phyloP scores from a whole-genome alignment of 2,888 invertebrate genomes.

The Mystacides longicornis region DNA sequence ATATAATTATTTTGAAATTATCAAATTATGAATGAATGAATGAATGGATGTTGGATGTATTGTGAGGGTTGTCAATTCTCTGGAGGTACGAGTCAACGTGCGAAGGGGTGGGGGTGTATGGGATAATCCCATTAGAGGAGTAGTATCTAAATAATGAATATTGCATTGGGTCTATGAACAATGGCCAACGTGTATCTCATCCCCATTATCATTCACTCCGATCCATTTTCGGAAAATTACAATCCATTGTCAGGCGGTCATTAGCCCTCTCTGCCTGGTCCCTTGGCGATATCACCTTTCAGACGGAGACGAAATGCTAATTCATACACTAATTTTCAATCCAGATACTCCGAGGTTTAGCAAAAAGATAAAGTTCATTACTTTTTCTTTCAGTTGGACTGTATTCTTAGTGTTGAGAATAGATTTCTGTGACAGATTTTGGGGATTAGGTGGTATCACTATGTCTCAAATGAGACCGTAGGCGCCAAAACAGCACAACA shows the following conservation, averaged over 20 bases:
- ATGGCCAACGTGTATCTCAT: background rate
- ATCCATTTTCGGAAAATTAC: background rate
- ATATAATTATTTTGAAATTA: constrained; percentile 52
- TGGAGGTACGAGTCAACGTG: constrained; percentile 16
- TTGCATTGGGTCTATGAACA: background rate
- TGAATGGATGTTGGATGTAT: constrained; percentile 20
- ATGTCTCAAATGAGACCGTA: no score
- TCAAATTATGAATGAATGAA: constrained; percentile 47
- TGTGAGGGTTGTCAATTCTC: constrained; percentile 10
- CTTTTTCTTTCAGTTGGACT: no score
- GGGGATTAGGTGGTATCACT: no score
- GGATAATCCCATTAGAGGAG: constrained; percentile 22
- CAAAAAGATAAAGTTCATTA: no score
- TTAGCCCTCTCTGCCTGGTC: background rate
- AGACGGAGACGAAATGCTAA: background rate
- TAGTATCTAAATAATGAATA: background rate
- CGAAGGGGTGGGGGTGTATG: constrained; percentile 13
- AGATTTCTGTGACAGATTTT: no score
- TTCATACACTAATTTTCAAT: background rate
- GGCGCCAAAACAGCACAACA: no score
- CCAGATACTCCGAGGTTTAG: no score
- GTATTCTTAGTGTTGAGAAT: no score
- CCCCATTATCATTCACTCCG: background rate
- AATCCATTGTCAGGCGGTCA: background rate
- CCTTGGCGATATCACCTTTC: no score